Evolutionary conservation across 2,797 vertebrate species (phyloP), one percentile per base, ranked within the genome.

Genomic region (Pempheris klunzingeri): DNA sequence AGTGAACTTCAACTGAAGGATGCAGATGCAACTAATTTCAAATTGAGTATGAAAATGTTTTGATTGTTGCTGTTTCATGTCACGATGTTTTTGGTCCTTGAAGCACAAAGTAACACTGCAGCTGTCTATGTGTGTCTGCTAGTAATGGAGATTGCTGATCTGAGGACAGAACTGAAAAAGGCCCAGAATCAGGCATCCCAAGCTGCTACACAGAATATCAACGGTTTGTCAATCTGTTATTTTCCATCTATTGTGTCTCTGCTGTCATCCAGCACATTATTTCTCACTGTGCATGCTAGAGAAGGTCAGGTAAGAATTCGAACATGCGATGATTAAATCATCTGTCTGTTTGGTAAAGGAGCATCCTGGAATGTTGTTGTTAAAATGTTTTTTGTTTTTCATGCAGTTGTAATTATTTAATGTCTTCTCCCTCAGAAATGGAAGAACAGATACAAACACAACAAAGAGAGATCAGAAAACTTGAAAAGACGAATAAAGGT

Each of bases 141-240:
- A 90, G 90, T 88, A 1, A 82, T 60, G 75, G 66, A 89, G 2
- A 71, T 91, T 2, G 3, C 65, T 22, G 73, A 83, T 12, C 67
- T 91, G 65, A 75, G 17, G 32, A 2, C 0, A 30, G 10, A 87
- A 20, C 69, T 89, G 50, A 89, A 82, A 63, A 0, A 34, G 52
- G 58, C 60, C 12, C 6, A 38, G 10, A 43, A 9, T 17, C 0
- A n/a, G n/a, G 26, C 15, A 10, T 32, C 72, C 2, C 69, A 1
- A 57, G 7, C 5, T 24, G 1, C 13, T 4, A 2, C 11, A 7
- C 69, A 46, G 18, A 49, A 30, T 8, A 49, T 10, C 1, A 9
- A 12, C 0, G 84, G 84, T 90, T 80, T 47, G 84, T 87, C 18
- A 26, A 9, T 39, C 4, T 63, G n/a, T 44, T 36, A 18, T 7